Percentiles rank a stretch among this genome's conserved stretches.
phyloP scores from a whole-genome alignment of 2,113 vertebrate genomes.

The Chaenocephalus aceratus region DNA sequence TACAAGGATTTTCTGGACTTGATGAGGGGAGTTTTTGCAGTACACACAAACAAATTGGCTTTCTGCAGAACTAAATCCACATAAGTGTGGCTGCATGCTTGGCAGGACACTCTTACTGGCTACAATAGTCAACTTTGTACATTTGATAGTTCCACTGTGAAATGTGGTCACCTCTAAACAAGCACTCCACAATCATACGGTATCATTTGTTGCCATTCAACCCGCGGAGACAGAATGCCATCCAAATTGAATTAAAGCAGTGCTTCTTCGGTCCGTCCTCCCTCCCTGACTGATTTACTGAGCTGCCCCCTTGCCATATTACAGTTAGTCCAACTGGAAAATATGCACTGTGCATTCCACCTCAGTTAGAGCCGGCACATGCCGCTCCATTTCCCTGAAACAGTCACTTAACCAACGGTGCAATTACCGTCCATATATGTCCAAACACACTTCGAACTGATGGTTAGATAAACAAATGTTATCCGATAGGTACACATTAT shows the following conservation, averaged over 20 bases:
- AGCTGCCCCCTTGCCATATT: constrained; percentile 46
- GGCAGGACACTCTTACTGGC: not conserved
- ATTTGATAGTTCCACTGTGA: constrained; percentile 32
- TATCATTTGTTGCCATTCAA: not conserved
- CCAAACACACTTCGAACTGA: constrained; percentile 58
- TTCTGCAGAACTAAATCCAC: constrained; percentile 12
- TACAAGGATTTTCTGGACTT: not conserved
- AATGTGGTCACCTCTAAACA: constrained; percentile 29
- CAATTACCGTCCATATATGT: constrained; percentile 58
- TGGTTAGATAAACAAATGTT: constrained; percentile 71
- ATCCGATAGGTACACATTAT: constrained; percentile 66
- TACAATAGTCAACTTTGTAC: not conserved
- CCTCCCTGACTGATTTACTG: constrained; percentile 46
- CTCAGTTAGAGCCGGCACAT: constrained; percentile 45
- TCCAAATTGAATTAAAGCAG: constrained; percentile 48
- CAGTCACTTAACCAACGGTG: constrained; percentile 60
- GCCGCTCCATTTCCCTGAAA: constrained; percentile 50
- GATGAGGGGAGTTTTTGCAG: not conserved
- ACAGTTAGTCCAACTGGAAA: constrained; percentile 67
- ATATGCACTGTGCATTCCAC: constrained; percentile 63
- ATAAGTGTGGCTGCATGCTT: constrained; percentile 6
- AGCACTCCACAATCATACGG: constrained; percentile 27
- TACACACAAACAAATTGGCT: not conserved
- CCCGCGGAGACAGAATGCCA: not conserved
- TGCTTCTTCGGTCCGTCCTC: constrained; percentile 22